Evolutionary conservation across 2,888 invertebrate species (phyloP), one percentile per base, ranked within the genome.

Genomic region (Drosophila picticornis): DNA sequence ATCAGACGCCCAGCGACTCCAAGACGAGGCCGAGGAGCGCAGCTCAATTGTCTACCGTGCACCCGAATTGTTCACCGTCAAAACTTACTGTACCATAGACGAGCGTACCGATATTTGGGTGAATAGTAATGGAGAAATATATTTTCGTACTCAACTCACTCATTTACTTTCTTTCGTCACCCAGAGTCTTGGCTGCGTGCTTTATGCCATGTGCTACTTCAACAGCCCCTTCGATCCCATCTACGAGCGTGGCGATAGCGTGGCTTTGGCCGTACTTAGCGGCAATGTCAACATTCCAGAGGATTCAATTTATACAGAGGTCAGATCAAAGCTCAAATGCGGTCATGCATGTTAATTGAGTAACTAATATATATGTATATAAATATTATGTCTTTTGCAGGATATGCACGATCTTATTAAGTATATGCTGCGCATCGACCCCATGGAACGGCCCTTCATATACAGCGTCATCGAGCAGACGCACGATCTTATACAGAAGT

Each of bases 21-120:
- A 97, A 93, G 98, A 98, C 91, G 93, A 95, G 59, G 97, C 97
- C 1, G 96, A 96, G 57, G 97, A 98, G 93, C 94, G 96, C 72
- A 97, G 97, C 92, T 97, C 97, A 31, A 97, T 98, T 96, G 96
- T 97, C 4, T 98, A 97, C 91, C 94, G 97, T 83, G 97, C 98
- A 1, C 98, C 98, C 1, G 98, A 98, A 92, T 93, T 98, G 58
- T 98, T 98, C 91, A 96, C 96, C 83, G 97, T 98, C 13, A 96
- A 97, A 93, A 96, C 96, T 70, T 96, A 96, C 88, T 95, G 96
- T 86, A 95, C 95, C 84, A 95, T 98, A 64, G 97, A 97, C 91
- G 97, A 97, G 92, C 94, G 97, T 78, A 96, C 97, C 40, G 98
- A 98, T 93, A 96, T 98, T 90, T 98, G 98, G 98, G 93, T 93